phyloP scores from a whole-genome alignment of 2,888 invertebrate genomes.

The Rhimphoctona megacephalus region DNA sequence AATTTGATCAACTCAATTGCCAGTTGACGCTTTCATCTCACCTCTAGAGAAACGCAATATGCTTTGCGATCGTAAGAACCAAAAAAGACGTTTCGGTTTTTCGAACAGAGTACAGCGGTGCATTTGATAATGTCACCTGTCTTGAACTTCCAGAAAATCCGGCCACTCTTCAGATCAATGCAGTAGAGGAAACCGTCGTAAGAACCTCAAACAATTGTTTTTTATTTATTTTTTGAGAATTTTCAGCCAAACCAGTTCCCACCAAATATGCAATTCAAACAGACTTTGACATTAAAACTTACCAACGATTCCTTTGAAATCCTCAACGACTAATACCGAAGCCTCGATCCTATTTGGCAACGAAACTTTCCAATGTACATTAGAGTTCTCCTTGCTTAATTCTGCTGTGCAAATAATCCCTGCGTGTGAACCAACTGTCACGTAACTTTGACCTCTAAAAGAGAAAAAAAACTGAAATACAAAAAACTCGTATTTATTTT shows the following conservation, averaged over 20 bases:
- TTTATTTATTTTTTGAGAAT: neutral
- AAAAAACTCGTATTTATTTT: neutral
- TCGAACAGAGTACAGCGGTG: conserved; percentile 85
- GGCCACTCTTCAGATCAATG: conserved; percentile 86
- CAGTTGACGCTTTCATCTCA: conserved; percentile 78
- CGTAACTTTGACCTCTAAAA: conserved; percentile 79
- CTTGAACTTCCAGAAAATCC: conserved; percentile 87
- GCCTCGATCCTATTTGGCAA: conserved; percentile 92
- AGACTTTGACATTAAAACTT: too few relatives aligned
- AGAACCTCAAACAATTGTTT: conserved; percentile 85
- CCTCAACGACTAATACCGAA: conserved; percentile 85
- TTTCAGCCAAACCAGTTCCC: too few relatives aligned
- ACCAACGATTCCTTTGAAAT: conserved; percentile 89
- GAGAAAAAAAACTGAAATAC: neutral
- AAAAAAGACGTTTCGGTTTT: conserved; percentile 86
- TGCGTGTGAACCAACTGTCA: conserved; percentile 91
- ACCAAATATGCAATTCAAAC: neutral
- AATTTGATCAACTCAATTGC: neutral
- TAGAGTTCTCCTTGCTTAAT: conserved; percentile 87
- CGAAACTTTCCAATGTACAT: conserved; percentile 84
- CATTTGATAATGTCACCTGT: conserved; percentile 89
- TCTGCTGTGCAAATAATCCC: conserved; percentile 88
- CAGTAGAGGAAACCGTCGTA: conserved; percentile 91
- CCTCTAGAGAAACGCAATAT: conserved; percentile 87
- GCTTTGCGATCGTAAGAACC: conserved; percentile 91